Evolutionary conservation across 2,888 invertebrate genomes (phyloP), one percentile per base, ranked within the genome.

Genomic region (Meandrusa payeni): DNA sequence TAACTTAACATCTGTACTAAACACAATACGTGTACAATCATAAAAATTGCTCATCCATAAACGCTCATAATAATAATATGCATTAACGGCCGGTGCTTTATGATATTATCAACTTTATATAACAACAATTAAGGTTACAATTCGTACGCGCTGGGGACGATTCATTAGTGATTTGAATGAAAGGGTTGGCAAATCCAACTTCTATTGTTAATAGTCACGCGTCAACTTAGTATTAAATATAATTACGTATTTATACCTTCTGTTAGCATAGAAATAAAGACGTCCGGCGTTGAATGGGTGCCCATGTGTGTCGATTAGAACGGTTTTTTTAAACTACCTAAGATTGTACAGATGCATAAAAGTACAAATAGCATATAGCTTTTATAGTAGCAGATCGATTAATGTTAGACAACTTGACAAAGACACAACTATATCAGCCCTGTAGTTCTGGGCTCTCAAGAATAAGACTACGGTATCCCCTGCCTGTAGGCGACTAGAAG

Each of bases 131-230:
- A 75, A 55, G 62, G 69, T 59, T 50, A 43, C 50, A 46, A 53
- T 31, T 64, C 26, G 46, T 5, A 17, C 47, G 46, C 23, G 7
- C 22, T 41, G 27, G 42, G 4, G 23, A 45, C 63, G 70, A 77
- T 81, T 83, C 82, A 82, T 81, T 82, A 83, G 75, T 68, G 63
- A 62, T 61, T 70, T 60, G 69, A 71, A 74, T 79, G 72, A 86
- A 87, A 85, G 86, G 86, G 86, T 87, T 86, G 75, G 85, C 86
- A 86, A 86, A 87, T 86, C 86, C 82, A 70, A 73, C 54, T 72
- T 67, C 73, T 79, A 83, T 85, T 85, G 85, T 86, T 72, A 67
- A 75, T 61, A 76, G 85, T 85, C 86, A 87, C 86, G 86, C 82
- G 80, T 75, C 76, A 64, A 76, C 68, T 76, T 66, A 67, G 69